Conservation (phyloP, 30 jellyfish, hydroid and myxozoan species). For the Aurelia sp. region DNA sequence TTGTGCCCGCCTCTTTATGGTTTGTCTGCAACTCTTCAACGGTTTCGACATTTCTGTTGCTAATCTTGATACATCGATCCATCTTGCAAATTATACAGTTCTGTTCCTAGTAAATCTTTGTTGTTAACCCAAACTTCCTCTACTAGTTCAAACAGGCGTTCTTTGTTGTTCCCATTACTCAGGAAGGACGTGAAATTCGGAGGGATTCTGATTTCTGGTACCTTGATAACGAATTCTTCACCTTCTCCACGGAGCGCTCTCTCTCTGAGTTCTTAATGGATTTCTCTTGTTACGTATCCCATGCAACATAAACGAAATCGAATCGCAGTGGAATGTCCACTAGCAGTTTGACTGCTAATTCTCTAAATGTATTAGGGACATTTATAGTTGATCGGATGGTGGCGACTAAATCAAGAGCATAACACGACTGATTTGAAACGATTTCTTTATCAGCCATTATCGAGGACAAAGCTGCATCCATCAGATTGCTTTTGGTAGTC, state of each 20-base stretch:
- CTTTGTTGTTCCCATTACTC: conserved; percentile 33
- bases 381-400: conserved; percentile 6
- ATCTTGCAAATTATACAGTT: background rate
- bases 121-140: conserved; percentile 24
- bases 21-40: background rate
- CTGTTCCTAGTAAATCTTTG: background rate
- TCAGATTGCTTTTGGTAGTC: conserved; percentile 15
- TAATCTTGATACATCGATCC: background rate
- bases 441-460: no score
- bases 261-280: conserved; percentile 19
- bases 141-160: conserved; percentile 22
- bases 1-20: conserved; percentile 5
- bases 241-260: conserved; percentile 10
- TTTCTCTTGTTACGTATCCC: conserved; percentile 11
- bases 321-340: background rate
- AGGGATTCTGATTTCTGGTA: conserved; percentile 3
- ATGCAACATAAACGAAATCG: conserved; percentile 36
- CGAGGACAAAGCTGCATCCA: no score
- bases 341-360: conserved; percentile 2
- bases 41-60: no score
- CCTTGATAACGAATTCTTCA: conserved; percentile 23
- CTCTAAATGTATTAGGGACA: conserved; percentile 11
- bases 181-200: conserved; percentile 5
- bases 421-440: no score
- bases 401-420: conserved; percentile 35